phyloP scores from a whole-genome alignment of 2,113 vertebrate species.

The Caranx ignobilis region DNA sequence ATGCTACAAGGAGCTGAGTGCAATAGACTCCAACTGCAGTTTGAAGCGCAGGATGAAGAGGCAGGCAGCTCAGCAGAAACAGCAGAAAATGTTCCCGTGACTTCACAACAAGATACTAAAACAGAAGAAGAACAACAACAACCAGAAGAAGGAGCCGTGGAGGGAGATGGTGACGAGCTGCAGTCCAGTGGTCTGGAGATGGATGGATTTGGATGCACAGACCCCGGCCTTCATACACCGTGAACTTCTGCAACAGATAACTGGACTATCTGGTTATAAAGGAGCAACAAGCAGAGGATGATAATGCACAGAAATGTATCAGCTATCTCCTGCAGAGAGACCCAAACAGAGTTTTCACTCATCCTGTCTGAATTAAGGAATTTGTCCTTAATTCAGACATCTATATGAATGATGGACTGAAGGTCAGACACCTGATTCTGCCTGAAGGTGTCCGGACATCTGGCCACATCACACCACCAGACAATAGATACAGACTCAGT shows the following conservation, averaged over 20 bases:
- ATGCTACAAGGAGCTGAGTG: constrained; percentile 13
- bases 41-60: constrained; percentile 25
- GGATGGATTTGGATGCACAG: constrained; percentile 23
- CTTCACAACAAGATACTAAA: constrained; percentile 9
- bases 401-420: too few species aligned
- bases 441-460: background rate
- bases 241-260: constrained; percentile 10
- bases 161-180: constrained; percentile 27
- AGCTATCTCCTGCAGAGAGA: constrained; percentile 7
- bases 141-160: background rate
- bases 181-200: constrained; percentile 5
- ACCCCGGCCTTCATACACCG: constrained; percentile 2
- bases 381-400: too few species aligned
- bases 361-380: too few species aligned
- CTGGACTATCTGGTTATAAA: background rate
- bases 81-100: background rate
- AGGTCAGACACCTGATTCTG: background rate
- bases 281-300: background rate
- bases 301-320: background rate
- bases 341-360: too few species aligned
- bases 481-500: constrained; percentile 1
- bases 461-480: background rate
- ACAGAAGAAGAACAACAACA: constrained; percentile 32
- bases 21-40: constrained; percentile 12
- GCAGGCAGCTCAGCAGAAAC: background rate